These are phyloP conservation scores for Metopia argyrocephala DNA, from an alignment of 2,888 invertebrate genomes.

Conservation along the genomic window DNA sequence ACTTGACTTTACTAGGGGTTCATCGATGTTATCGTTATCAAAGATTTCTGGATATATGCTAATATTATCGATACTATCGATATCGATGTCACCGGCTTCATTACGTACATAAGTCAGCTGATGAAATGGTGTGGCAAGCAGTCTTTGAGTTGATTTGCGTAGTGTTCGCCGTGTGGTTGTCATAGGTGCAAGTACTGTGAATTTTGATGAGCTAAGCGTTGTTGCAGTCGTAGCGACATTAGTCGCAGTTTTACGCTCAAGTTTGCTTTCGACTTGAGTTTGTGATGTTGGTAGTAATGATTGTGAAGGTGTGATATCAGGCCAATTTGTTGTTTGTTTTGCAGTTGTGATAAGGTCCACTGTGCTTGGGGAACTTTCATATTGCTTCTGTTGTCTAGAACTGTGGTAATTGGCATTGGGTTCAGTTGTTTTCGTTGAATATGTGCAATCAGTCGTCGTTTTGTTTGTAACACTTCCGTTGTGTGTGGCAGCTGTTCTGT, in stretches of 20 bases:
- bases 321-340: conserved; percentile 12
- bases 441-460: conserved; percentile 48
- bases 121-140: conserved; percentile 74
- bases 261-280: neutral
- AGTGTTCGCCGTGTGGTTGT: conserved; percentile 70
- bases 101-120: conserved; percentile 74
- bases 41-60: conserved; percentile 73
- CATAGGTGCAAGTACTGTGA: conserved; percentile 43
- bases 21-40: conserved; percentile 65
- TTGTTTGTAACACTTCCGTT: conserved; percentile 39
- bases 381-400: conserved; percentile 17
- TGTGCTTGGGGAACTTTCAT: neutral
- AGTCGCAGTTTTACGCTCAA: neutral
- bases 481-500: conserved; percentile 6
- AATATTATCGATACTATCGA: conserved; percentile 75
- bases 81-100: conserved; percentile 73
- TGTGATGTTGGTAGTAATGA: conserved; percentile 31
- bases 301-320: conserved; percentile 32
- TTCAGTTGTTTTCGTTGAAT: conserved; percentile 43
- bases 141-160: conserved; percentile 71
- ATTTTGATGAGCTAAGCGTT: conserved; percentile 27
- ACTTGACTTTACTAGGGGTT: conserved; percentile 55
- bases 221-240: conserved; percentile 1
- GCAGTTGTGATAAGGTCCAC: neutral
- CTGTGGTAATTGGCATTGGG: conserved; percentile 31